Conservation (phyloP, 1,140 invertebrate genomes). For the Pogonomyrmex barbatus region DNA sequence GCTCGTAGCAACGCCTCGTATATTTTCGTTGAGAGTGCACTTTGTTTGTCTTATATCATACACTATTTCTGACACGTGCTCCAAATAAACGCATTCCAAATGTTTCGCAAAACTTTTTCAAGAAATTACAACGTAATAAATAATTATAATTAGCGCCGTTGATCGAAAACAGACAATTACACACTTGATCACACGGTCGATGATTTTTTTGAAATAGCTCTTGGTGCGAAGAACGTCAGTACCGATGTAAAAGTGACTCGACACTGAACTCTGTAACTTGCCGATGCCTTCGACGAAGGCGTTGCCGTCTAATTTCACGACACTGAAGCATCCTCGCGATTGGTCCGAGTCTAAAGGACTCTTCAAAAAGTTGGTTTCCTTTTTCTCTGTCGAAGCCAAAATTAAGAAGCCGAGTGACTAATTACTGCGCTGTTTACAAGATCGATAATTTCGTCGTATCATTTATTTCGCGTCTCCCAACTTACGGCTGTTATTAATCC, state of each 20-base stretch:
- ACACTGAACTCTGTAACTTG: slow-evolving; percentile 50
- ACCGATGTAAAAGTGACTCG: slow-evolving; percentile 60
- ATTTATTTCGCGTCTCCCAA: slow-evolving; percentile 16
- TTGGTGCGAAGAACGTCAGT: slow-evolving; percentile 59
- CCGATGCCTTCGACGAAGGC: slow-evolving; percentile 60
- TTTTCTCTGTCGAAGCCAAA: not conserved
- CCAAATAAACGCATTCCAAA: not conserved
- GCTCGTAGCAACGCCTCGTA: not conserved
- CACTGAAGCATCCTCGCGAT: slow-evolving; percentile 41
- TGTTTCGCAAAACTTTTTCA: not conserved
- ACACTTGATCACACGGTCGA: not conserved
- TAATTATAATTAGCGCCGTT: slow-evolving; percentile 7
- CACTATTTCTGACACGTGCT: not conserved
- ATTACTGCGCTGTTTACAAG: slow-evolving; percentile 7
- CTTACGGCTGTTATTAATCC: not conserved
- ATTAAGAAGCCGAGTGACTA: slow-evolving; percentile 2
- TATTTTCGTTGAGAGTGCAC: not conserved
- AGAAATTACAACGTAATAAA: not conserved
- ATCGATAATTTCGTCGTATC: slow-evolving; percentile 7
- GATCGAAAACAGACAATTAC: not conserved
- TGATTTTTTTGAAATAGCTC: not conserved
- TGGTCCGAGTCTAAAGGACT: not conserved
- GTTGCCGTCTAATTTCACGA: slow-evolving; percentile 67
- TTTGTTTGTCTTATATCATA: not conserved
- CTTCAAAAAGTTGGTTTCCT: not conserved